Evolutionary conservation across 1,140 invertebrate species (phyloP).

Genomic region (Neodiprion lecontei): DNA sequence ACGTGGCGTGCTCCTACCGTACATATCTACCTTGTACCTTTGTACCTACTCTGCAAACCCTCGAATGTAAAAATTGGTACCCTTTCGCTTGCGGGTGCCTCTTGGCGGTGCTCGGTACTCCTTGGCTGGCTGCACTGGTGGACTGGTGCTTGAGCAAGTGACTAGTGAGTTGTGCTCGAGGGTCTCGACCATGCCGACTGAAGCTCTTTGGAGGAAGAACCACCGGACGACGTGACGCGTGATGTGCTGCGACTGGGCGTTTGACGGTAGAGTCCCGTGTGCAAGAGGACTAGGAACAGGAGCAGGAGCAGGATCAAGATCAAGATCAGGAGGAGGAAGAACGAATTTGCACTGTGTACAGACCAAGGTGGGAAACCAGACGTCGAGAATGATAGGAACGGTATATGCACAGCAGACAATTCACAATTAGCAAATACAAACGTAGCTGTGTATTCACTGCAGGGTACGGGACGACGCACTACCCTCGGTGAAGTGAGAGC

Average conservation of each 20-base stretch:
- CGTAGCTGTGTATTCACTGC: conserved; percentile 42
- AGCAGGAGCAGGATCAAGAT: conserved; percentile 25
- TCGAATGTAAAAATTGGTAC: conserved; percentile 43
- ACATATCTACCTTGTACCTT: too few relatives aligned
- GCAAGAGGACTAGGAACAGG: conserved; percentile 25
- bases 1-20: too few relatives aligned
- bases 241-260: background rate
- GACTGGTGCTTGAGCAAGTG: conserved; percentile 43
- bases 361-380: too few relatives aligned
- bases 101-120: conserved; percentile 38
- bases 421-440: conserved; percentile 64
- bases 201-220: conserved; percentile 11
- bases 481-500: conserved; percentile 28
- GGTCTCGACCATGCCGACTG: conserved; percentile 33
- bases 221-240: background rate
- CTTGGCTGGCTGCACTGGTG: conserved; percentile 40
- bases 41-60: background rate
- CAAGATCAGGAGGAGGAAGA: conserved; percentile 25
- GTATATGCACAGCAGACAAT: conserved; percentile 52
- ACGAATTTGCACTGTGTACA: conserved; percentile 23
- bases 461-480: conserved; percentile 10
- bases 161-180: conserved; percentile 57
- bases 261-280: background rate
- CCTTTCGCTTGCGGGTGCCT: conserved; percentile 48
- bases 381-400: too few relatives aligned